These are phyloP conservation scores for Tylochromis polylepis DNA, from an alignment of 2,113 vertebrate species.

Conservation along the genomic window DNA sequence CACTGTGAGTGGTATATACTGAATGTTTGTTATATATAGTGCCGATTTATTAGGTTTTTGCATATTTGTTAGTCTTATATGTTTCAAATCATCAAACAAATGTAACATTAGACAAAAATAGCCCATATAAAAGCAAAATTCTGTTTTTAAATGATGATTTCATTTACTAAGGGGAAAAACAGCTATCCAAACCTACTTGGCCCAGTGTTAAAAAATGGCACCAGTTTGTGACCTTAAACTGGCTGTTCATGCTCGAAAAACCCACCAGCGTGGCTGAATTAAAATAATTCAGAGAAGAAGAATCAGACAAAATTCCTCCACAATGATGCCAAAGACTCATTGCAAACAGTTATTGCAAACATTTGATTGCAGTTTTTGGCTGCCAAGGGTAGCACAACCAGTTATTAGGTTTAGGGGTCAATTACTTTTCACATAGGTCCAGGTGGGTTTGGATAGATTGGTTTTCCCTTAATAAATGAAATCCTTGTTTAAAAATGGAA, in stretches of 20 bases:
- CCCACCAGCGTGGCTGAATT: background rate
- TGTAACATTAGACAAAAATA: background rate
- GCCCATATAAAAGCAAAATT: background rate
- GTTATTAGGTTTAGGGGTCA: too few relatives aligned
- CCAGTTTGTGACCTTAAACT: background rate
- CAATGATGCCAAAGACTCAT: background rate
- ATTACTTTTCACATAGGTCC: background rate
- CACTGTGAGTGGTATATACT: rapidly evolving
- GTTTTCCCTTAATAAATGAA: background rate
- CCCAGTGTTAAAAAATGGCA: background rate
- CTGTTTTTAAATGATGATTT: background rate
- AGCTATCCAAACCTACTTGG: background rate
- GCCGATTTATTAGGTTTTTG: background rate
- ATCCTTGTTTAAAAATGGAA: too few relatives aligned
- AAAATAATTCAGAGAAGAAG: background rate
- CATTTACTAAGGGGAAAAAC: background rate
- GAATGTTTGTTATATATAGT: background rate
- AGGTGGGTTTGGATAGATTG: rapidly evolving
- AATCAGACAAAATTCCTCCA: background rate
- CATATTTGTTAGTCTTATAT: background rate
- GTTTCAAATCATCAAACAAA: background rate
- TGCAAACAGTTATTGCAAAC: background rate
- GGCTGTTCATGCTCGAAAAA: too few relatives aligned
- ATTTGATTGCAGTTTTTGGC: background rate
- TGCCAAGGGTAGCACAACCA: background rate